Evolutionary conservation across 2,888 invertebrate species (phyloP).

Genomic region (Drosophila fulvimacula): DNA sequence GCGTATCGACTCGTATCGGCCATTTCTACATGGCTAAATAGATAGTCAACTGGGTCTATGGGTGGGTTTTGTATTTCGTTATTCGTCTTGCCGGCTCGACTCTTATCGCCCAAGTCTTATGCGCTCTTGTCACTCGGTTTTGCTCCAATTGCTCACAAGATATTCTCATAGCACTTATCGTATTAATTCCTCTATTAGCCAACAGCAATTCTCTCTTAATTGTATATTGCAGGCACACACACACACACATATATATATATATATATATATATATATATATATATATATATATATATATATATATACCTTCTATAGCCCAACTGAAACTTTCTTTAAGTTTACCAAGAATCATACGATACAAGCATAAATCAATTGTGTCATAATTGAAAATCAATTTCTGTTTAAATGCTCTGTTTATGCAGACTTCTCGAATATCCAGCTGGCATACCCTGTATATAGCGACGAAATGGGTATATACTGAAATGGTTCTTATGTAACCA

Average conservation of each 20-base stretch:
- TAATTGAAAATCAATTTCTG: slow-evolving; percentile 5
- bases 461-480: not conserved
- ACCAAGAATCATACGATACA: not conserved
- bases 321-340: slow-evolving; percentile 4
- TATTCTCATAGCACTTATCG: slow-evolving; percentile 48
- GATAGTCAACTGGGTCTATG: slow-evolving; percentile 36
- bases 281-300: no score
- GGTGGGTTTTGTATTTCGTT: slow-evolving; percentile 2
- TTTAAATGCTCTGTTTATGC: not conserved
- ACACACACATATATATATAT: no score
- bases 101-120: slow-evolving; percentile 28
- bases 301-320: no score
- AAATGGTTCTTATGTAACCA: not conserved
- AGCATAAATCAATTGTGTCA: not conserved
- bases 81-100: not conserved
- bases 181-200: slow-evolving; percentile 52
- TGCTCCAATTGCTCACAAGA: slow-evolving; percentile 70
- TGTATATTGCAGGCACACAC: slow-evolving; percentile 12
- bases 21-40: slow-evolving; percentile 30
- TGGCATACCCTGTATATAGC: not conserved
- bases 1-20: slow-evolving; percentile 32
- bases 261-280: no score
- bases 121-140: slow-evolving; percentile 46
- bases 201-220: slow-evolving; percentile 3
- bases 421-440: slow-evolving; percentile 3